Conservation (phyloP, 2,113 vertebrate species). For the Oncorhynchus nerka region DNA sequence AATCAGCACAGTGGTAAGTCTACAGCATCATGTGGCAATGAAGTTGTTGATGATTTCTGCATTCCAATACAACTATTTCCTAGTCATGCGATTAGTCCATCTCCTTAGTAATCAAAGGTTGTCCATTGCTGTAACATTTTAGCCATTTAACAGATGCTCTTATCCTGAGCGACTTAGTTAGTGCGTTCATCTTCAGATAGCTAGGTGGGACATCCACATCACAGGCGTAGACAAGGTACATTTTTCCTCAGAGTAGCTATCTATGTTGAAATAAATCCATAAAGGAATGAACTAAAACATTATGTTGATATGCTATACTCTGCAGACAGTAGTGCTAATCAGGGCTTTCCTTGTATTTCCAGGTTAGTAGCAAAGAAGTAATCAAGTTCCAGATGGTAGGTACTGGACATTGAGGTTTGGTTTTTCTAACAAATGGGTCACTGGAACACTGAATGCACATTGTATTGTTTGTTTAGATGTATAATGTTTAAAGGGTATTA, state of each 20-base stretch:
- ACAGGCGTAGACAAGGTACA: background rate
- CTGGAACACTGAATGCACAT: too few relatives aligned
- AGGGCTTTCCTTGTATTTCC: conserved; percentile 32
- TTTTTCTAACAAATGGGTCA: too few relatives aligned
- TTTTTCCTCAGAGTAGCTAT: too few relatives aligned
- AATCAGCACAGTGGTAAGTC: conserved; percentile 96
- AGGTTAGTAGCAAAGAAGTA: conserved; percentile 98
- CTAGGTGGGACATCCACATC: too few relatives aligned
- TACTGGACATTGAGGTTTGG: conserved; percentile 24
- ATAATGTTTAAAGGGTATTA: too few relatives aligned
- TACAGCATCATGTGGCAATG: background rate
- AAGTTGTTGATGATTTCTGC: background rate
- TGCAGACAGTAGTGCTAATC: background rate
- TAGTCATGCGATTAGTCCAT: too few relatives aligned
- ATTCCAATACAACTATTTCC: too few relatives aligned
- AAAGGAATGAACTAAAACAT: too few relatives aligned
- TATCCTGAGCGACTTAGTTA: too few relatives aligned
- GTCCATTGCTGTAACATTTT: background rate
- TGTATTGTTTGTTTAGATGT: too few relatives aligned
- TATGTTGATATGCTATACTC: background rate
- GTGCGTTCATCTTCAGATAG: too few relatives aligned
- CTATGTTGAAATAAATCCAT: background rate
- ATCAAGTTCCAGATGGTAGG: conserved; percentile 99
- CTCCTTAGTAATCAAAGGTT: too few relatives aligned
- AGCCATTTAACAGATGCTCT: background rate